These are phyloP conservation scores for Orthosia incerta DNA, from an alignment of 2,888 invertebrate species.

Conservation along the genomic window DNA sequence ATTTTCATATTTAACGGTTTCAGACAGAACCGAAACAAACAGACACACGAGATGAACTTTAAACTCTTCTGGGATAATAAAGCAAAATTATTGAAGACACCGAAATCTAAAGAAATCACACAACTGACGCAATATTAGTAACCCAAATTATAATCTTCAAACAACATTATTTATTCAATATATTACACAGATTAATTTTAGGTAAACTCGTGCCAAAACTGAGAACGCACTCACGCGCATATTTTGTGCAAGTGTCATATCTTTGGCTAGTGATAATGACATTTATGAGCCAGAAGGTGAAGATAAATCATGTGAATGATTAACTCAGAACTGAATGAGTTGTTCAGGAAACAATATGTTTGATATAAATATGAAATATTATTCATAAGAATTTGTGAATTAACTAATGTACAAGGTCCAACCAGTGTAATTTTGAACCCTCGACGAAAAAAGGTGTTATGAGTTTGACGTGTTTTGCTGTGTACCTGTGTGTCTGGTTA, in stretches of 20 bases:
- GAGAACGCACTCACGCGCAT: slow-evolving; percentile 7
- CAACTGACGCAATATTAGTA: slow-evolving; percentile 9
- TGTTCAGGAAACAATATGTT: slow-evolving; percentile 7
- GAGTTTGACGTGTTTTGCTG: too few species aligned
- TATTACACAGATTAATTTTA: slow-evolving; percentile 23
- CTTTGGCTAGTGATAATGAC: neutral
- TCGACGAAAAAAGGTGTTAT: too few species aligned
- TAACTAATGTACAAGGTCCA: too few species aligned
- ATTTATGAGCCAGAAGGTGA: neutral
- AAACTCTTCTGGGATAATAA: too few species aligned
- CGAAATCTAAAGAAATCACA: slow-evolving; percentile 16
- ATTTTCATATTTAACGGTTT: too few species aligned
- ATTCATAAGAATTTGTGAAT: neutral
- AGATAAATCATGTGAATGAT: slow-evolving; percentile 2
- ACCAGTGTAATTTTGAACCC: too few species aligned
- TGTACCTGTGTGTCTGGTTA: too few species aligned
- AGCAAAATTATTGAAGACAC: neutral
- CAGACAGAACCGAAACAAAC: too few species aligned
- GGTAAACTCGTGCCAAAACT: slow-evolving; percentile 29
- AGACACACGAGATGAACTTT: too few species aligned
- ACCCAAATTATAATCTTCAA: slow-evolving; percentile 8
- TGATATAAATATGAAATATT: neutral
- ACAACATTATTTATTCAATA: slow-evolving; percentile 4
- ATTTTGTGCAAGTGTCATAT: slow-evolving; percentile 21
- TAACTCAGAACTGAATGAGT: neutral